phyloP scores from a whole-genome alignment of 2,113 vertebrate genomes.

The Epinephelus cyanopodus region DNA sequence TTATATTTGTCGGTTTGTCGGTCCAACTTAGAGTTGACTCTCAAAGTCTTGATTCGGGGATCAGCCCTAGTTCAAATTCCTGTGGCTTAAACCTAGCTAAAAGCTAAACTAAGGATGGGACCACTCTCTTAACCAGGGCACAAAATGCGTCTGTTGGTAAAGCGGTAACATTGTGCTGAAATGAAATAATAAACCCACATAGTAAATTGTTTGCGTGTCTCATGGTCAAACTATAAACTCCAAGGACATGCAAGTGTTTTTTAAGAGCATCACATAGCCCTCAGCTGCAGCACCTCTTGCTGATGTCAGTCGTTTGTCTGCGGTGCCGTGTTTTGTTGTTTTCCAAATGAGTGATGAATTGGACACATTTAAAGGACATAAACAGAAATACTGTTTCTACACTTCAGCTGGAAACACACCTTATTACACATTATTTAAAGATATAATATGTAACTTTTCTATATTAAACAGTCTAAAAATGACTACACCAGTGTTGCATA shows the following conservation, averaged over 20 bases:
- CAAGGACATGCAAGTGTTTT: neutral
- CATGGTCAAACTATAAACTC: neutral
- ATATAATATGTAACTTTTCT: too few relatives aligned
- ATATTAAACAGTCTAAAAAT: too few relatives aligned
- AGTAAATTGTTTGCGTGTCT: neutral
- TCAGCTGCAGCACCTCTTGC: slow-evolving; percentile 5
- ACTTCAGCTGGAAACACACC: neutral
- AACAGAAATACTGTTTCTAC: neutral
- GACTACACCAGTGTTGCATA: too few relatives aligned
- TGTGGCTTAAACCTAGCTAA: neutral
- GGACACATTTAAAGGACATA: neutral
- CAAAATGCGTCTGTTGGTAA: neutral
- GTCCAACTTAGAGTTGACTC: neutral
- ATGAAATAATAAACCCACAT: neutral
- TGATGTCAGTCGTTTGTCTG: slow-evolving; percentile 20
- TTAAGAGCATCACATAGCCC: neutral
- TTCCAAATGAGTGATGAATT: slow-evolving; percentile 4
- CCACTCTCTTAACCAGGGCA: neutral
- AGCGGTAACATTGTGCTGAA: neutral
- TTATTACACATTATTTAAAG: too few relatives aligned
- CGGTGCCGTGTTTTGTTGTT: neutral
- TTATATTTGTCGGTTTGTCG: neutral
- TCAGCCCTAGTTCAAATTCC: neutral
- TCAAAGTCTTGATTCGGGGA: neutral
- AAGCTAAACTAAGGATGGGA: neutral